phyloP scores from a whole-genome alignment of 1,140 invertebrate genomes.

The Formica selysi region DNA sequence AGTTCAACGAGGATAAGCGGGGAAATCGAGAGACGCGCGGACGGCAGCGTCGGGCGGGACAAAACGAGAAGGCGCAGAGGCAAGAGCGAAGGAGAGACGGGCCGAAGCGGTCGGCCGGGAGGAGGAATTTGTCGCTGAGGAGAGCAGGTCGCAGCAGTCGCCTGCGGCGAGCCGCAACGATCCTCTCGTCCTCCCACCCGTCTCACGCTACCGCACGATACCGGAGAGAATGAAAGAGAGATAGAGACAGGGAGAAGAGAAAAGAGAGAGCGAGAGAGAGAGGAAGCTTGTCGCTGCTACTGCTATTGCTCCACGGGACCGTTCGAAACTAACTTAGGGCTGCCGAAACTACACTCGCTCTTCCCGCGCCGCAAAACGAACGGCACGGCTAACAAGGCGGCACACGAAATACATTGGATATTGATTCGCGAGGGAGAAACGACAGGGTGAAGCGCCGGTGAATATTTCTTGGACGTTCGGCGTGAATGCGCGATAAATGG shows the following conservation, averaged over 20 bases:
- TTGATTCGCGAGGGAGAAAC: constrained; percentile 64
- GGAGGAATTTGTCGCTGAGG: constrained; percentile 77
- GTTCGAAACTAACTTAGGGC: constrained; percentile 73
- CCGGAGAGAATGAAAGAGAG: constrained; percentile 52
- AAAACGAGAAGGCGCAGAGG: constrained; percentile 14
- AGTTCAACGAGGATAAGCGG: constrained; percentile 69
- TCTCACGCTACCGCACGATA: constrained; percentile 71
- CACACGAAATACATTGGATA: constrained; percentile 68
- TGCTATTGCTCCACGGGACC: constrained; percentile 65
- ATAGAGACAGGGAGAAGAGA: constrained; percentile 26
- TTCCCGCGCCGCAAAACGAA: constrained; percentile 71
- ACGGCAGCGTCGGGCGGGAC: background rate
- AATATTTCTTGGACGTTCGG: constrained; percentile 35
- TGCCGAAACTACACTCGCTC: constrained; percentile 70
- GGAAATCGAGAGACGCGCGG: constrained; percentile 70
- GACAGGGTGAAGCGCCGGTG: constrained; percentile 8
- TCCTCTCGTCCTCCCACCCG: constrained; percentile 80
- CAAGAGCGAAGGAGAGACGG: constrained; percentile 36
- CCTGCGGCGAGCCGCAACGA: constrained; percentile 84
- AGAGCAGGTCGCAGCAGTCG: constrained; percentile 83
- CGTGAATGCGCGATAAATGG: background rate
- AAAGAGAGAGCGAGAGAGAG: constrained; percentile 68
- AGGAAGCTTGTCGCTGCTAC: constrained; percentile 56
- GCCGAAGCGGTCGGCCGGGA: constrained; percentile 58
- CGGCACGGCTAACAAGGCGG: constrained; percentile 66